Conservation (phyloP, 2,113 vertebrate genomes). For the Crocuta crocuta region DNA sequence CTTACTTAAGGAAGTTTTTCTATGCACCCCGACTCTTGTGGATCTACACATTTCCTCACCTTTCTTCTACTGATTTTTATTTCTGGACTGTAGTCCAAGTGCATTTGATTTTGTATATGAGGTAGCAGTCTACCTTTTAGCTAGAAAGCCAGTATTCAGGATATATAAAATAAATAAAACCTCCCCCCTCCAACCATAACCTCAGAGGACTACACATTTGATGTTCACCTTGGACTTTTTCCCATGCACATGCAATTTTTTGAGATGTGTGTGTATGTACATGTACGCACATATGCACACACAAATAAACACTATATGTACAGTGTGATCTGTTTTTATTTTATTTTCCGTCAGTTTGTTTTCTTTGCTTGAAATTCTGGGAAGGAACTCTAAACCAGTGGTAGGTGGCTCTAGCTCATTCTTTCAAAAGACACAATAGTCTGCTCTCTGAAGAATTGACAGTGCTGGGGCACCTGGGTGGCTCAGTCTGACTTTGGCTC, state of each 20-base stretch:
- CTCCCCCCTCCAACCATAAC: neutral
- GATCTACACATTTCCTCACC: neutral
- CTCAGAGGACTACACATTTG: neutral
- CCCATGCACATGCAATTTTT: neutral
- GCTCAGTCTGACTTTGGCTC: too few species aligned
- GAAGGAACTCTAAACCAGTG: neutral
- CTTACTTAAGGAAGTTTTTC: neutral
- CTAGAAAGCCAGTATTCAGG: neutral
- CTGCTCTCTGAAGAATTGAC: neutral
- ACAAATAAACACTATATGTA: neutral
- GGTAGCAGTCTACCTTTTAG: neutral
- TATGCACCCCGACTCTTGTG: neutral
- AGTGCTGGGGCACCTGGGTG: neutral
- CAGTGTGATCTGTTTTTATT: neutral
- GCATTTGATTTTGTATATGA: constrained; percentile 37
- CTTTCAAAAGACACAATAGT: neutral
- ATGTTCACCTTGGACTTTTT: neutral
- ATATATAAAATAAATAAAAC: constrained; percentile 20
- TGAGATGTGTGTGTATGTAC: neutral
- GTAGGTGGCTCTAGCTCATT: neutral
- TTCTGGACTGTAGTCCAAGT: neutral
- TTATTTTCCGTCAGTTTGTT: constrained; percentile 2
- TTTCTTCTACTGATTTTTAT: neutral
- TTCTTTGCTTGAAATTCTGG: neutral
- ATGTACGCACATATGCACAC: neutral